Evolutionary conservation across 1,140 invertebrate genomes (phyloP).

Genomic region (Triops longicaudatus): DNA sequence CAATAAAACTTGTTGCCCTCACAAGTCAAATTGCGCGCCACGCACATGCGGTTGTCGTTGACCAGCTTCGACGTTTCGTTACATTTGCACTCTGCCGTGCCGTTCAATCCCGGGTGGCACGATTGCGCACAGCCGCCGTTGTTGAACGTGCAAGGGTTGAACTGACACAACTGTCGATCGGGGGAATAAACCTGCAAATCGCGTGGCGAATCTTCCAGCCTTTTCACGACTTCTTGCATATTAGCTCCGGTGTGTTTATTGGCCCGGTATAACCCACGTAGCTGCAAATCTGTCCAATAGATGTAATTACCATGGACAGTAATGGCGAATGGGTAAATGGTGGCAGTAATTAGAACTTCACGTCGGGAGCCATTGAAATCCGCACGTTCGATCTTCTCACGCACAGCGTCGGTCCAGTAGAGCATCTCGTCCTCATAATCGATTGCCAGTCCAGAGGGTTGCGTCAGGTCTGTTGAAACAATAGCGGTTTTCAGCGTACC

Average conservation of each 20-base stretch:
- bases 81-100: conserved; percentile 76
- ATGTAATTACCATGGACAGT: conserved; percentile 86
- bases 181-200: conserved; percentile 81
- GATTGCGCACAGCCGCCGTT: conserved; percentile 95
- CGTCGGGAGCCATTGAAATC: conserved; percentile 71
- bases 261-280: conserved; percentile 87
- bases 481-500: conserved; percentile 85
- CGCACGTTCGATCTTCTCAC: conserved; percentile 93
- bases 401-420: conserved; percentile 96
- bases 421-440: conserved; percentile 92
- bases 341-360: conserved; percentile 53
- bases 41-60: conserved; percentile 86
- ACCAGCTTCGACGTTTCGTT: conserved; percentile 77
- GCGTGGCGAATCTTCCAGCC: conserved; percentile 78
- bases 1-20: conserved; percentile 84
- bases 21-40: conserved; percentile 77
- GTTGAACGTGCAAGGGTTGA: conserved; percentile 78
- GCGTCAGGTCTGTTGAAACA: conserved; percentile 80
- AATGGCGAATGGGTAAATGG: conserved; percentile 93
- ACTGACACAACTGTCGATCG: conserved; percentile 66
- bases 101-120: conserved; percentile 80
- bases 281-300: conserved; percentile 94
- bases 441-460: conserved; percentile 90
- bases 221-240: conserved; percentile 86
- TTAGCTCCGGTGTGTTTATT: conserved; percentile 95